Percentiles rank a stretch among this genome's conserved stretches.
Conservation (phyloP, 2,113 vertebrate species). For the Mirounga angustirostris region DNA sequence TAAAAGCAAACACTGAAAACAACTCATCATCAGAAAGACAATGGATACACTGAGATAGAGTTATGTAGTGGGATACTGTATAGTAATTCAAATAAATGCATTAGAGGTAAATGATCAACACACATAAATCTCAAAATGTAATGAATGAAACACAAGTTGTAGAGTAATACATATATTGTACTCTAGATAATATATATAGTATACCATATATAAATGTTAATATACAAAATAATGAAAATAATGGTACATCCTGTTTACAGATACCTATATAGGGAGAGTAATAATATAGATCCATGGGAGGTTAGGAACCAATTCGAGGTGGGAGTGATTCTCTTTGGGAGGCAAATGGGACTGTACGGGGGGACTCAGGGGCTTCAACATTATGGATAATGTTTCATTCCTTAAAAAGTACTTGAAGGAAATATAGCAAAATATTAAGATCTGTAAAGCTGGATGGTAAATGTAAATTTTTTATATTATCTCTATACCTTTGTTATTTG, state of each 20-base stretch:
- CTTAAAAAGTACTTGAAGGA: background rate
- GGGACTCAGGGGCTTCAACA: background rate
- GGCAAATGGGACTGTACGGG: background rate
- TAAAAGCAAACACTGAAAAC: background rate
- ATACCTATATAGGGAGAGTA: background rate
- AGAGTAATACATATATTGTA: background rate
- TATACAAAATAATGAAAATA: background rate
- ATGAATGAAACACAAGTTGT: background rate
- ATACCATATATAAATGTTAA: background rate
- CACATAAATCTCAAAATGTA: background rate
- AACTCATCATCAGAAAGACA: background rate
- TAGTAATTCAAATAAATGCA: background rate
- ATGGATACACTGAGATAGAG: background rate
- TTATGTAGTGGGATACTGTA: background rate
- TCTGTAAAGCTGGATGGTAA: background rate
- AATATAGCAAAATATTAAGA: conserved; percentile 22
- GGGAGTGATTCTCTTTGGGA: background rate
- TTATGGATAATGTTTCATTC: background rate
- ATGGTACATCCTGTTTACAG: background rate
- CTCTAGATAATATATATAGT: background rate
- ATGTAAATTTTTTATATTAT: background rate
- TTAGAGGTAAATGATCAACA: background rate
- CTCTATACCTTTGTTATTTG: background rate
- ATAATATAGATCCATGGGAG: background rate
- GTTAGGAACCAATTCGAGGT: background rate